A percentile compares a stretch with the other conserved stretches of the same genome.
Conservation (phyloP, 2,797 vertebrate species). For the Squalus acanthias region DNA sequence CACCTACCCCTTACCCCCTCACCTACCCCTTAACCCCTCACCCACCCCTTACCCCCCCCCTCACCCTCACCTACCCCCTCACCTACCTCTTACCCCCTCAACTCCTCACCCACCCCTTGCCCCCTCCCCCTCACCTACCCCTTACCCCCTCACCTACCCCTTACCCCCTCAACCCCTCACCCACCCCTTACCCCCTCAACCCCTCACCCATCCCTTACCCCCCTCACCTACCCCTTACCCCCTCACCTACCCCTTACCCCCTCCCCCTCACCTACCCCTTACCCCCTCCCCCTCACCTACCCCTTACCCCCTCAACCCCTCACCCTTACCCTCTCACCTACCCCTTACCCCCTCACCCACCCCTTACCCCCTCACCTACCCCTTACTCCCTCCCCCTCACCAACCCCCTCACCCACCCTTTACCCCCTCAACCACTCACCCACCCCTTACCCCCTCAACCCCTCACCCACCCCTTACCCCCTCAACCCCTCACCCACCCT, state of each 20-base stretch:
- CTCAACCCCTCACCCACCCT: not conserved
- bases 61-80: too few relatives aligned
- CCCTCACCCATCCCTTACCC: not conserved
- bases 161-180: too few relatives aligned
- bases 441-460: not conserved
- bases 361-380: not conserved
- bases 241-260: not conserved
- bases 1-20: too few relatives aligned
- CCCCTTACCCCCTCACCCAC: too few relatives aligned
- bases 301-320: not conserved
- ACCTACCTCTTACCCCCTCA: too few relatives aligned
- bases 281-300: not conserved
- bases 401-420: not conserved
- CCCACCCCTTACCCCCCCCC: too few relatives aligned
- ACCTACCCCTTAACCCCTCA: too few relatives aligned
- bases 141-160: not conserved
- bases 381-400: not conserved
- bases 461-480: not conserved
- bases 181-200: not conserved
- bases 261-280: constrained; percentile 24
- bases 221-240: not conserved
- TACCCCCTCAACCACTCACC: too few relatives aligned
- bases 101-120: too few relatives aligned
- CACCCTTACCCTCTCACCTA: not conserved
- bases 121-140: too few relatives aligned